Conservation (phyloP, 2,888 invertebrate genomes). For the Carpatolechia fugitivella region DNA sequence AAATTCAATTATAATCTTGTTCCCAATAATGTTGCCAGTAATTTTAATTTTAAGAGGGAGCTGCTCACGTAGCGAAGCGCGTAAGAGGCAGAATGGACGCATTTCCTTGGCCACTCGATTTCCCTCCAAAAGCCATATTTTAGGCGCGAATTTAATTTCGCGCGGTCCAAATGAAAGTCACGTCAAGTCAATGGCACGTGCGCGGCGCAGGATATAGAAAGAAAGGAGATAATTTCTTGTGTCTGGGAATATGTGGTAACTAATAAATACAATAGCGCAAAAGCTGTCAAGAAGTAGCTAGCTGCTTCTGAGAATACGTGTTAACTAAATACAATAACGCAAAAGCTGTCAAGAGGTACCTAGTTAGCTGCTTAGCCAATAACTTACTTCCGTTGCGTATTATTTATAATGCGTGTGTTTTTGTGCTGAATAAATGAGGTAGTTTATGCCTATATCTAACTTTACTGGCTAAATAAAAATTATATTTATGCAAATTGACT, state of each 20-base stretch:
- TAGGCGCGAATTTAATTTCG: slow-evolving; percentile 66
- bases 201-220: slow-evolving; percentile 35
- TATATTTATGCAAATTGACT: too few species aligned
- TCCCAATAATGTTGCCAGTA: slow-evolving; percentile 17
- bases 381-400: too few species aligned
- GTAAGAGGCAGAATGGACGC: slow-evolving; percentile 15
- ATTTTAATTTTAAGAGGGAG: not conserved
- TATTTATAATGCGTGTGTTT: too few species aligned
- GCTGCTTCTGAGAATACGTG: too few species aligned
- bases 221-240: not conserved
- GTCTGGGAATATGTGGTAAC: not conserved
- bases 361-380: too few species aligned
- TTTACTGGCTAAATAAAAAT: too few species aligned
- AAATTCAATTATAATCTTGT: slow-evolving; percentile 16
- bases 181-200: slow-evolving; percentile 64
- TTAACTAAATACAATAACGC: too few species aligned
- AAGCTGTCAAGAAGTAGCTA: too few species aligned
- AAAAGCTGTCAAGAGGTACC: too few species aligned
- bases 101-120: slow-evolving; percentile 50
- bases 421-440: too few species aligned
- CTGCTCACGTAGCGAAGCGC: not conserved
- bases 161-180: slow-evolving; percentile 71
- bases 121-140: slow-evolving; percentile 61
- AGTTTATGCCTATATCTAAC: too few species aligned
- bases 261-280: too few species aligned